Conservation (phyloP, 2,113 vertebrate species). For the Bos indicus region DNA sequence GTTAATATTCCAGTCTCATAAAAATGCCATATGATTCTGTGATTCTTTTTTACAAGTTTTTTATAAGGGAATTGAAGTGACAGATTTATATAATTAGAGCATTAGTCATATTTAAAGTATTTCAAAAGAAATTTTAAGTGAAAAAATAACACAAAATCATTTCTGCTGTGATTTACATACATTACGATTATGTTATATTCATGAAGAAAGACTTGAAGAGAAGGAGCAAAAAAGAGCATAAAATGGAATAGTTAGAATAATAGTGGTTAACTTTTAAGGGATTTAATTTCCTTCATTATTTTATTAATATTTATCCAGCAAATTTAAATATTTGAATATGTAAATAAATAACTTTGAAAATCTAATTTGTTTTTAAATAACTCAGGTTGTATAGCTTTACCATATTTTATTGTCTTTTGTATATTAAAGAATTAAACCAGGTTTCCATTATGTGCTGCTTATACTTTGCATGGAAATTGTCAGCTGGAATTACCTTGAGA, state of each 20-base stretch:
- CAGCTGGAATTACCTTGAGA: not conserved
- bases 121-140: slow-evolving; percentile 4
- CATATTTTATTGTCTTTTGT: not conserved
- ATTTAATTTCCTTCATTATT: not conserved
- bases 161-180: not conserved
- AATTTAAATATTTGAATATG: not conserved
- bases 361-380: not conserved
- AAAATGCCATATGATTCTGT: not conserved
- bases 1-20: not conserved
- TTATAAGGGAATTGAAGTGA: not conserved
- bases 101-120: not conserved
- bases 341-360: not conserved
- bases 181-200: not conserved
- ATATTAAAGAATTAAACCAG: not conserved
- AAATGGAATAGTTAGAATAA: not conserved
- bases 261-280: not conserved
- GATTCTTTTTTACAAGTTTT: not conserved
- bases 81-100: not conserved
- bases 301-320: not conserved
- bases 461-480: not conserved
- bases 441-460: not conserved
- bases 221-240: not conserved
- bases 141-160: not conserved
- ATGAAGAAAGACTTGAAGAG: not conserved
- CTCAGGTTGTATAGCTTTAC: not conserved